phyloP scores from a whole-genome alignment of 1,140 invertebrate species.

The Bombus balteatus region DNA sequence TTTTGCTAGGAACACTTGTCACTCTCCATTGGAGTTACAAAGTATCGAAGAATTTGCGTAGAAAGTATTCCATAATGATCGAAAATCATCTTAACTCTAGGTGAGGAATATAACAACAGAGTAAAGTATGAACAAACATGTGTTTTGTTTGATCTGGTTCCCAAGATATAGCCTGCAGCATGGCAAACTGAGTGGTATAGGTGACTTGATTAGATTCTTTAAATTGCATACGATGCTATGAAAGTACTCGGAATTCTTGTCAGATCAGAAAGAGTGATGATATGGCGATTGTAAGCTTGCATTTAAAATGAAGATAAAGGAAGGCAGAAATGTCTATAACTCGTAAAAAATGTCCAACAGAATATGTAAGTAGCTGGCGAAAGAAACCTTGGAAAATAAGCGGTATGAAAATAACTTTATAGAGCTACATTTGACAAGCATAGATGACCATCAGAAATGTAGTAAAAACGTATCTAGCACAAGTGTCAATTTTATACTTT shows the following conservation, averaged over 20 bases:
- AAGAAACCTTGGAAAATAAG: no score
- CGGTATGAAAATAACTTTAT: no score
- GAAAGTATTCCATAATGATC: neutral
- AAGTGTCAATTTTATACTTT: neutral
- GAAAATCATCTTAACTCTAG: neutral
- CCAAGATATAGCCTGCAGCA: neutral
- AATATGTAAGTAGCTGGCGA: neutral
- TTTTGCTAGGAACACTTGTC: no score
- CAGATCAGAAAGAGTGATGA: neutral
- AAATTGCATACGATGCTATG: neutral
- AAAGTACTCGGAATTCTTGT: neutral
- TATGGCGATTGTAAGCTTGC: neutral
- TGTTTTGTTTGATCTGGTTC: neutral
- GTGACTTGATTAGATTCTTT: neutral
- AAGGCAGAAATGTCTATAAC: neutral
- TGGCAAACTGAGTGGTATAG: neutral
- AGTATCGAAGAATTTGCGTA: no score
- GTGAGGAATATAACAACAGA: neutral
- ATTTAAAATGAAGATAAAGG: neutral
- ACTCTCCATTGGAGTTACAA: neutral
- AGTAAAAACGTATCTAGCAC: neutral
- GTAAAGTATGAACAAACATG: neutral
- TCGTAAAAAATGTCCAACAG: neutral
- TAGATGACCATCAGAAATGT: neutral
- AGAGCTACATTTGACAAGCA: neutral